These are phyloP conservation scores for Trichomycterus rosablanca DNA, from an alignment of 2,113 vertebrate genomes.

Conservation along the genomic window DNA sequence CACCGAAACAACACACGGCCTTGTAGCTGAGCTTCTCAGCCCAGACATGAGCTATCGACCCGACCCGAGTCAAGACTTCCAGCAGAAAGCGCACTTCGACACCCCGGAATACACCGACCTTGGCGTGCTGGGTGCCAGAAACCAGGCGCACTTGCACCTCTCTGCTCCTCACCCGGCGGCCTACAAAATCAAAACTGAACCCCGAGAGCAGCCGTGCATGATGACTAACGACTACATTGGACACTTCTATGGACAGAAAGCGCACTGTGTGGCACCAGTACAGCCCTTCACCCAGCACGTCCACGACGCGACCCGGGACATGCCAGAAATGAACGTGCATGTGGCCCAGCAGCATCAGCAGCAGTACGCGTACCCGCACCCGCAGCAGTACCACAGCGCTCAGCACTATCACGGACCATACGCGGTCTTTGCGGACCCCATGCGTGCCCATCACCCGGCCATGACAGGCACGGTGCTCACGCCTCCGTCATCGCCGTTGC, in stretches of 20 bases:
- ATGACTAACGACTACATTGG: constrained; percentile 68
- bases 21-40: constrained; percentile 83
- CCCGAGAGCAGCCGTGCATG: constrained; percentile 76
- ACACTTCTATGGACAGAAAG: constrained; percentile 63
- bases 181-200: constrained; percentile 81
- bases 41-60: constrained; percentile 62
- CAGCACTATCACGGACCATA: constrained; percentile 78
- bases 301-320: constrained; percentile 46
- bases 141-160: constrained; percentile 39
- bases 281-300: constrained; percentile 59
- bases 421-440: constrained; percentile 67
- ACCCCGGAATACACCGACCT: constrained; percentile 77
- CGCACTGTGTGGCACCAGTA: constrained; percentile 32
- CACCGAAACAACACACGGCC: constrained; percentile 68
- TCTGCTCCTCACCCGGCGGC: constrained; percentile 54
- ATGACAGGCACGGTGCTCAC: constrained; percentile 78
- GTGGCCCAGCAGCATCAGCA: constrained; percentile 53
- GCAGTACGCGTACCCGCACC: constrained; percentile 69
- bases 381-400: constrained; percentile 47
- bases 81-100: constrained; percentile 53
- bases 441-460: constrained; percentile 62
- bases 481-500: constrained; percentile 79
- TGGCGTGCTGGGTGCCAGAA: constrained; percentile 53
- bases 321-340: constrained; percentile 57
- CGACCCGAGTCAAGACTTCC: constrained; percentile 54